These are phyloP conservation scores for Pseudomugil gertrudae DNA, from an alignment of 2,797 vertebrate genomes.

Conservation along the genomic window DNA sequence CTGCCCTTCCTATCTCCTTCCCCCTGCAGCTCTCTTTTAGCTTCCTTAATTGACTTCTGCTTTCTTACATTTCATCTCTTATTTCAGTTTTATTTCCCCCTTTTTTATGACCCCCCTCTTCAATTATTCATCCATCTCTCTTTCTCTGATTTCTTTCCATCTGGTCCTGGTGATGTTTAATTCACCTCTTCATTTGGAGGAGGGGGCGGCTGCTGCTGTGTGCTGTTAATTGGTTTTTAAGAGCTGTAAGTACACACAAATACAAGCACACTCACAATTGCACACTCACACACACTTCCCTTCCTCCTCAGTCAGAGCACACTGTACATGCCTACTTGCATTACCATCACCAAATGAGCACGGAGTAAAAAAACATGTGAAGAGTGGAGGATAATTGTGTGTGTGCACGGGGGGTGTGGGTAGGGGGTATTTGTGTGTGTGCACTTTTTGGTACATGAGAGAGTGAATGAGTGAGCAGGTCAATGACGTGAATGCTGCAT, in stretches of 20 bases:
- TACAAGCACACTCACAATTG: slow-evolving; percentile 16
- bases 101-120: slow-evolving; percentile 69
- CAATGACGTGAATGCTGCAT: slow-evolving; percentile 59
- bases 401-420: slow-evolving; percentile 7
- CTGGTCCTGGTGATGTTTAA: slow-evolving; percentile 78
- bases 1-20: slow-evolving; percentile 55
- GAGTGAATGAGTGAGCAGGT: slow-evolving; percentile 53
- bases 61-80: slow-evolving; percentile 79
- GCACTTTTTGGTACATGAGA: slow-evolving; percentile 45
- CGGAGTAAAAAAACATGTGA: slow-evolving; percentile 65
- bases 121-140: slow-evolving; percentile 78
- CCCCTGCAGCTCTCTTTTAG: slow-evolving; percentile 62
- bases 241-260: slow-evolving; percentile 69
- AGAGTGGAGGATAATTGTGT: slow-evolving; percentile 37
- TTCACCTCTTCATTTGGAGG: slow-evolving; percentile 76
- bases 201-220: slow-evolving; percentile 54
- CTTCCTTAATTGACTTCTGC: slow-evolving; percentile 76
- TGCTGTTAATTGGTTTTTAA: slow-evolving; percentile 81
- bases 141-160: slow-evolving; percentile 77
- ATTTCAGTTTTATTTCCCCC: slow-evolving; percentile 76
- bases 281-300: slow-evolving; percentile 22
- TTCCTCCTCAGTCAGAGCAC: slow-evolving; percentile 62
- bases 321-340: slow-evolving; percentile 72
- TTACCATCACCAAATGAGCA: slow-evolving; percentile 77
- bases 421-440: neutral